Conservation (phyloP, 1,140 invertebrate species). For the Leptestheria dahalacensis region DNA sequence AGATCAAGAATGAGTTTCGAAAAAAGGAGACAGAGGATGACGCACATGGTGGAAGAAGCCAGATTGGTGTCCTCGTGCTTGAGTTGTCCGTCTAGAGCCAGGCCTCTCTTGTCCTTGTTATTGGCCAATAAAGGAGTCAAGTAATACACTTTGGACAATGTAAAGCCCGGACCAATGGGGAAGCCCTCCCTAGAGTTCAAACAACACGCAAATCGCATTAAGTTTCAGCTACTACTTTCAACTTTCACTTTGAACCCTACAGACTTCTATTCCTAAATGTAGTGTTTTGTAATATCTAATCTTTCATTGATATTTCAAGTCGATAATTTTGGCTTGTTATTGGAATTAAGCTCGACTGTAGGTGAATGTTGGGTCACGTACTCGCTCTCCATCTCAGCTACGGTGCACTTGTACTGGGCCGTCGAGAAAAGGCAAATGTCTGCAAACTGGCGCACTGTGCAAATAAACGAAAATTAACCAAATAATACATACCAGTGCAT, state of each 20-base stretch:
- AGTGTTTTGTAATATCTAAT: not conserved
- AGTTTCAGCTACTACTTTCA: no score
- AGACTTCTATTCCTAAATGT: no score
- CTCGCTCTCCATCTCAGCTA: constrained; percentile 84
- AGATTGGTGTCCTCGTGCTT: constrained; percentile 78
- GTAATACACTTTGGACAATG: constrained; percentile 78
- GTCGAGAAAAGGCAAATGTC: constrained; percentile 97
- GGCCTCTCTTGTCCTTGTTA: constrained; percentile 72
- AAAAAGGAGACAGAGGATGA: constrained; percentile 30
- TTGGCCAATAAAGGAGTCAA: constrained; percentile 43
- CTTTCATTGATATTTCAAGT: not conserved
- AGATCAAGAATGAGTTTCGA: not conserved
- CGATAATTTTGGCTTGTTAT: not conserved
- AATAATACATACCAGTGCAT: no score
- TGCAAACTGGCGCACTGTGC: constrained; percentile 82
- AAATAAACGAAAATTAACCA: no score
- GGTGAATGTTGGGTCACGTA: constrained; percentile 32
- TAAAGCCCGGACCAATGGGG: constrained; percentile 85
- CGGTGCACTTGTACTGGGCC: constrained; percentile 88
- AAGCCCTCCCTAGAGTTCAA: constrained; percentile 60
- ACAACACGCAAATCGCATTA: not conserved
- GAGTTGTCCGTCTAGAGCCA: constrained; percentile 89
- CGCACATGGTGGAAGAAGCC: constrained; percentile 91
- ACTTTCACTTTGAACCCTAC: not conserved
- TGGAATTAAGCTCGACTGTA: constrained; percentile 5